Percentiles rank a stretch among this genome's conserved stretches.
phyloP scores from a whole-genome alignment of 2,113 vertebrate species.

The Takifugu bimaculatus region DNA sequence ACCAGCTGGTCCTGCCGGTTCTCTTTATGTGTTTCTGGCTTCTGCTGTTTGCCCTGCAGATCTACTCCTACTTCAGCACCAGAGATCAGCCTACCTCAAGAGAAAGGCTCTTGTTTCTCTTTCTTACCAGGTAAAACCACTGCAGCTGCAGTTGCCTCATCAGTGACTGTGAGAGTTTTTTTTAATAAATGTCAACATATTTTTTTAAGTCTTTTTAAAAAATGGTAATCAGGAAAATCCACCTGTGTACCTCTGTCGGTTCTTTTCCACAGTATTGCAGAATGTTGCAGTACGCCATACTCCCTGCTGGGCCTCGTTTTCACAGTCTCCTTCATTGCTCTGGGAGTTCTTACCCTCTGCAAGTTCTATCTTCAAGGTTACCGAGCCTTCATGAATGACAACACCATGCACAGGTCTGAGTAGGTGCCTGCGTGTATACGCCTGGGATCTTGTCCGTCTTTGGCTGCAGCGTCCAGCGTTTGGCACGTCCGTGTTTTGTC shows the following conservation, averaged over 20 bases:
- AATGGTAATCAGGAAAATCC: too few relatives aligned
- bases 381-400: constrained; percentile 96
- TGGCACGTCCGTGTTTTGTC: background rate
- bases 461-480: background rate
- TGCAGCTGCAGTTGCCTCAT: background rate
- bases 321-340: constrained; percentile 93
- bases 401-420: constrained; percentile 90
- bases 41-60: constrained; percentile 95
- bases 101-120: constrained; percentile 95
- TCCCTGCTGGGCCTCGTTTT: constrained; percentile 95
- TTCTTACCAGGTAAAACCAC: constrained; percentile 86
- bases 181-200: background rate
- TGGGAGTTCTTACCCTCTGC: constrained; percentile 96
- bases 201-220: background rate
- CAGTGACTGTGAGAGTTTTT: background rate
- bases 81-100: constrained; percentile 93
- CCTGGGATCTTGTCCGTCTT: background rate
- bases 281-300: constrained; percentile 97
- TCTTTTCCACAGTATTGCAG: constrained; percentile 81
- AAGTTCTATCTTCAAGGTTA: constrained; percentile 99
- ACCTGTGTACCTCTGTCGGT: background rate
- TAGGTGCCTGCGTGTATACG: background rate
- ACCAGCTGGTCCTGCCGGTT: constrained; percentile 95
- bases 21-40: constrained; percentile 99
- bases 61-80: constrained; percentile 97